Percentiles rank a stretch among this genome's conserved stretches.
Conservation (phyloP, 2,797 vertebrate species). For the Sebastes dallii region DNA sequence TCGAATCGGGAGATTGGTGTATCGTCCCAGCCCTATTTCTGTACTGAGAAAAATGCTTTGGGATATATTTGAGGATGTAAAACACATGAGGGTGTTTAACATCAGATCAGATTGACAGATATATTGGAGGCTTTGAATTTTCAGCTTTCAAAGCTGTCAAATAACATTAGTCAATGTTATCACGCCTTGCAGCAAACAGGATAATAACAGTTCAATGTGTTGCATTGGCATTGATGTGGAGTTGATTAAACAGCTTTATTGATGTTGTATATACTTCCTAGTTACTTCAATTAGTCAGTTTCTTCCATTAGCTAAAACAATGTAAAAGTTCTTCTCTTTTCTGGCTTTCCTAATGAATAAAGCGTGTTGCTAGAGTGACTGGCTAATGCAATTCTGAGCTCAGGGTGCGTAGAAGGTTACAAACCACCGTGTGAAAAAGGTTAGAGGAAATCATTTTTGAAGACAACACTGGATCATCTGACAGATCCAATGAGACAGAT, state of each 20-base stretch:
- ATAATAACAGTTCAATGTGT: conserved; percentile 18
- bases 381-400: conserved; percentile 39
- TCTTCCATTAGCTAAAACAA: conserved; percentile 34
- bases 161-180: conserved; percentile 28
- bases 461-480: conserved; percentile 16
- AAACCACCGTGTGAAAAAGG: conserved; percentile 44
- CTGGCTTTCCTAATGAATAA: conserved; percentile 35
- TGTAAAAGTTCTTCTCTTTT: conserved; percentile 4
- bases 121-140: conserved; percentile 13
- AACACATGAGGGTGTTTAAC: background rate
- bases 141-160: conserved; percentile 20
- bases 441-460: conserved; percentile 39
- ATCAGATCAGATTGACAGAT: background rate
- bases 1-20: no score
- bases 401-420: conserved; percentile 36
- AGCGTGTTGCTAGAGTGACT: conserved; percentile 21
- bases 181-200: conserved; percentile 10
- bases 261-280: conserved; percentile 27
- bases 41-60: background rate
- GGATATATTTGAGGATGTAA: conserved; percentile 5
- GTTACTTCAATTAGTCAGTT: conserved; percentile 30
- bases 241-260: conserved; percentile 46
- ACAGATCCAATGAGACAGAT: conserved; percentile 21
- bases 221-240: conserved; percentile 40
- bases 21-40: no score